Base-by-base conservation (phyloP, 2,113 vertebrate genomes). In the Charadrius vociferus region DNA sequence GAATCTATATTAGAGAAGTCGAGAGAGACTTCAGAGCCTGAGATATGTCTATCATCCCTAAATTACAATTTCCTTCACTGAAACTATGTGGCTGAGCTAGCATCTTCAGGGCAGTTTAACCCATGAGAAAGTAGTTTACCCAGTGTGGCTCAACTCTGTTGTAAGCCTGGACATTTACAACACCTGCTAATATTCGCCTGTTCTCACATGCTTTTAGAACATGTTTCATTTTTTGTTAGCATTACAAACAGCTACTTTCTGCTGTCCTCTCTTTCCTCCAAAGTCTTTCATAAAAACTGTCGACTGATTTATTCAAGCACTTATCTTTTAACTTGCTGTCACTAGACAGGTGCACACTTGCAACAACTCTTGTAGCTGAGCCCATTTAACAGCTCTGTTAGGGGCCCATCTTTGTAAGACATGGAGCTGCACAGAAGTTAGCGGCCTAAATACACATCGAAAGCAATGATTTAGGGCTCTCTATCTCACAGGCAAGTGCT, bases 261-360 rank as follows among this genome's bases (percentile, higher is more conserved):
- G 63, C 88, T 81, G 85, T 95, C 90, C 96, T 80, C 88, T 88
- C 86, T 87, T 94, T 94, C 96, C 93, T 95, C 95, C 89, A 81
- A 94, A 91, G 86, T 96, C 96, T 96, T 97, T 97, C 96, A 97
- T 98, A 97, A 98, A 98, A 97, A 86, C 83, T 97, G 97, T 72
- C 78, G 94, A 97, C 52, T 95, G 97, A 97, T 97, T 97, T 93
- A 97, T 94, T 97, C 92, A 88, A 90, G 65, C 66, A 94, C 89
- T 96, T 97, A 84, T 85, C 93, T 95, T 97, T 95, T 84, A 90
- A 94, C 88, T 88, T 89, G 71, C 78, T 95, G 85, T 93, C 94
- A 79, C 93, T 68, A 94, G 86, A 91, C 95, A 97, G 96, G 90
- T 96, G 96, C 81, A 93, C 80, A 39, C 86, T 95, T 93, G 93